Evolutionary conservation across 2,113 vertebrate species (phyloP), one percentile per base, ranked within the genome.

Genomic region (Calyptomena viridis): DNA sequence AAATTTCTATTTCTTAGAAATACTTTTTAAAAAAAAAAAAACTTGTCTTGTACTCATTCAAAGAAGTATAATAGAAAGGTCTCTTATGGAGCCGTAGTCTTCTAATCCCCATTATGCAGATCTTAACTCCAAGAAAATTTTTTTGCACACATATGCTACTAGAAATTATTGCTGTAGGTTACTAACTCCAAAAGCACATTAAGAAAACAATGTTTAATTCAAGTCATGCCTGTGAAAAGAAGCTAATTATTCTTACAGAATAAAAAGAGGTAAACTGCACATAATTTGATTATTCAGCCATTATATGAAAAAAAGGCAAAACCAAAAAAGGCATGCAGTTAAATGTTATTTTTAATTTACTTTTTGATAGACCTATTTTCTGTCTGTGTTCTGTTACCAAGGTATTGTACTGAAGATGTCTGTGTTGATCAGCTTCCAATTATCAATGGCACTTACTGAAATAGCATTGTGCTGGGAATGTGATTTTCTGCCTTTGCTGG

Each of bases 371-470:
- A 44, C 28, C 8, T 52, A 6, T 49, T 89, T 91, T 88, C 37
- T 60, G 30, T 84, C 25, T 56, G 20, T 59, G 27, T 55, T 84
- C 40, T 46, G 40, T 76, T 75, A 78, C n/a, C 1, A 11, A 81
- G 56, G n/a, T 71, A 67, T 44, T 90, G 31, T 69, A 81, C 73
- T 78, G 64, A 96, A 94, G 76, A 92, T 53, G 56, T 78, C 95
- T 96, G 52, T 64, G 60, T 67, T 96, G 76, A 95, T 94, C 69
- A 40, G 64, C 53, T 94, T 84, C 85, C 88, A 78, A 82, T 87
- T 40, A 93, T 89, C 59, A 84, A 84, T 94, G 60, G 46, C 75
- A 90, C 19, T 88, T 71, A 94, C 2, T 90, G 73, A 91, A 90
- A 90, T 17, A 81, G 31, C 49, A 59, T 44, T 37, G 83, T 88